Conservation (phyloP, 2,797 vertebrate species). For the Trachurus trachurus region DNA sequence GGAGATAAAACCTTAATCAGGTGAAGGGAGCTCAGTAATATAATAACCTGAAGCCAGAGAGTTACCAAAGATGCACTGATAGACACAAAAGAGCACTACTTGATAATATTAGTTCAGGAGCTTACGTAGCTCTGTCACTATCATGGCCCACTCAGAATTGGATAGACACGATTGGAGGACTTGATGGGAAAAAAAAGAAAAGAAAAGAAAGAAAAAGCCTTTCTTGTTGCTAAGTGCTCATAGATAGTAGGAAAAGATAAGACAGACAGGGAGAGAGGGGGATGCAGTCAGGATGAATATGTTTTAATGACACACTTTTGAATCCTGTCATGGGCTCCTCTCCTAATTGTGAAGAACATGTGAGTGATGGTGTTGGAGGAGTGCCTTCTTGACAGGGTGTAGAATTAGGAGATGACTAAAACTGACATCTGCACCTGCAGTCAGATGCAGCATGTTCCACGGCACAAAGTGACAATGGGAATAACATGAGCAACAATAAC, state of each 20-base stretch:
- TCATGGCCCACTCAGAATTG: slow-evolving; percentile 48
- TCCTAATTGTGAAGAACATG: background rate
- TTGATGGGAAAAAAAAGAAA: slow-evolving; percentile 53
- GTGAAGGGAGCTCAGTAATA: slow-evolving; percentile 77
- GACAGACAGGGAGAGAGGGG: background rate
- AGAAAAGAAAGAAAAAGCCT: slow-evolving; percentile 26
- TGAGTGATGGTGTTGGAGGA: background rate
- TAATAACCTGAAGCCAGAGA: slow-evolving; percentile 80
- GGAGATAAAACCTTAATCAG: slow-evolving; percentile 82
- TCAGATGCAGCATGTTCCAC: background rate
- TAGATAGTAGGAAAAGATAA: slow-evolving; percentile 23
- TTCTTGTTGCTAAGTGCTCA: slow-evolving; percentile 40
- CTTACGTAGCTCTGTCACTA: slow-evolving; percentile 58
- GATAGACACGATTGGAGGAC: slow-evolving; percentile 54
- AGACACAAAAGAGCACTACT: slow-evolving; percentile 69
- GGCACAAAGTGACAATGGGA: background rate
- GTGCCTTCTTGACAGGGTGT: slow-evolving; percentile 3
- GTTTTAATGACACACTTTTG: slow-evolving; percentile 25
- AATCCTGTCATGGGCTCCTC: slow-evolving; percentile 9
- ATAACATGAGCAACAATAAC: background rate
- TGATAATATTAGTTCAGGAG: slow-evolving; percentile 73
- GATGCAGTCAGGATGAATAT: background rate
- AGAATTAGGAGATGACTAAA: slow-evolving; percentile 7
- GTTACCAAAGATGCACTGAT: slow-evolving; percentile 63
- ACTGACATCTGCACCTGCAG: background rate